Percentiles rank a stretch among this genome's conserved stretches.
phyloP scores from a whole-genome alignment of 2,888 invertebrate species.

The Trachelus troglodyta region DNA sequence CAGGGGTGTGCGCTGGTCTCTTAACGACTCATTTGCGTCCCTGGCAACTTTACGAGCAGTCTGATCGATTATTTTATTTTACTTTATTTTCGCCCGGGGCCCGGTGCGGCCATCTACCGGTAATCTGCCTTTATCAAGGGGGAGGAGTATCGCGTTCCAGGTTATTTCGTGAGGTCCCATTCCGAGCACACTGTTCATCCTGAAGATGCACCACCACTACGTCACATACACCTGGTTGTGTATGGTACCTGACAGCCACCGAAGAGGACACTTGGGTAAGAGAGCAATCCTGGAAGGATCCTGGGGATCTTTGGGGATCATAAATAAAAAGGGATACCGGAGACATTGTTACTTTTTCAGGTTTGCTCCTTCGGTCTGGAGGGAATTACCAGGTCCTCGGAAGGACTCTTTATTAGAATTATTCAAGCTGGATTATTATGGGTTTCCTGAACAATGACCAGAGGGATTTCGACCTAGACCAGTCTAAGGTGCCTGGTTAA shows the following conservation, averaged over 20 bases:
- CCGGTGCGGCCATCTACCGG: conserved; percentile 25
- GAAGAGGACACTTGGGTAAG: neutral
- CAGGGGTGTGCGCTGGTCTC: conserved; percentile 48
- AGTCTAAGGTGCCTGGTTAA: conserved; percentile 18
- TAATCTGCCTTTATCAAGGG: neutral
- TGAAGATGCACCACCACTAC: neutral
- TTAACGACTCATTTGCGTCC: conserved; percentile 60
- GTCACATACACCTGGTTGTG: neutral
- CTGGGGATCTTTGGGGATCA: neutral
- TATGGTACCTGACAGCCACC: neutral
- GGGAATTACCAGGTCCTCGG: neutral
- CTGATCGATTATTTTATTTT: conserved; percentile 60
- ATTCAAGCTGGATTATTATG: neutral
- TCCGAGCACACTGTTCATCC: neutral
- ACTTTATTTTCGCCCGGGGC: conserved; percentile 38
- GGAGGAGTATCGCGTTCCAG: neutral
- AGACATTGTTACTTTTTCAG: neutral
- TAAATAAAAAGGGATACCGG: neutral
- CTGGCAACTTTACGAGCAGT: conserved; percentile 47
- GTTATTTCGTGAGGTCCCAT: neutral
- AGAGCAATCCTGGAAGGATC: neutral
- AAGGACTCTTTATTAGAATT: neutral
- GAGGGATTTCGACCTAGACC: neutral
- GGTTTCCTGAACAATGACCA: conserved; percentile 1
- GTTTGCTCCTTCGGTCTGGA: neutral